Percentiles rank a stretch among this genome's conserved stretches.
Conservation (phyloP, 2,113 vertebrate species). For the Xiphorhynchus elegans region DNA sequence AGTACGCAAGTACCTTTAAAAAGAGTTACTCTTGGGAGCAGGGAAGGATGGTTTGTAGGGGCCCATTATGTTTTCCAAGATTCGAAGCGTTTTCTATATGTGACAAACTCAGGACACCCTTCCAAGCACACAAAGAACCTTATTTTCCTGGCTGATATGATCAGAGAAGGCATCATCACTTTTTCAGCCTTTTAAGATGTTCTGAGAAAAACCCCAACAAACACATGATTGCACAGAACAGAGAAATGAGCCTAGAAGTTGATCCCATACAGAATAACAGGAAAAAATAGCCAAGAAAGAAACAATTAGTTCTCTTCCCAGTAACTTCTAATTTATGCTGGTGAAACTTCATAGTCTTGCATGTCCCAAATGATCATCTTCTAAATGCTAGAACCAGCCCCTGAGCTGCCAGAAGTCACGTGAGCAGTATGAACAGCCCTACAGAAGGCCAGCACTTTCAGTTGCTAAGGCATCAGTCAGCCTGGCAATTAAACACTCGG, state of each 20-base stretch:
- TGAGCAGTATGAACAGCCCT: background rate
- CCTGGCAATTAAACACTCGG: background rate
- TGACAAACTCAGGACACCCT: background rate
- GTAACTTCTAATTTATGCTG: background rate
- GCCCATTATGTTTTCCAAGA: background rate
- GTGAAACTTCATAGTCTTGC: background rate
- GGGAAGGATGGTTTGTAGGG: background rate
- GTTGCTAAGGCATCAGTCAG: background rate
- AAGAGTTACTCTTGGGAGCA: background rate
- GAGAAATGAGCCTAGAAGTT: background rate
- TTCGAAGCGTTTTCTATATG: background rate
- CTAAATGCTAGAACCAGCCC: background rate
- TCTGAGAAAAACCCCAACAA: background rate
- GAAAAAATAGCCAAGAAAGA: background rate
- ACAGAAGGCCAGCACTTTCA: background rate
- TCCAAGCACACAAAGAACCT: background rate
- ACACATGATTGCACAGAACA: background rate
- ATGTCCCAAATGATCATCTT: background rate
- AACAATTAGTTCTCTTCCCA: background rate
- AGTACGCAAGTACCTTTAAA: rapidly evolving
- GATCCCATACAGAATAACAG: background rate
- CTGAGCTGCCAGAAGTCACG: background rate
- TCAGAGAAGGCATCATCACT: background rate
- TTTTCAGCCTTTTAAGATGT: background rate
- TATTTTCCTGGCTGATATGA: background rate